phyloP scores from a whole-genome alignment of 2,888 invertebrate species.

The Pseudococcus jackbeardsleyi region DNA sequence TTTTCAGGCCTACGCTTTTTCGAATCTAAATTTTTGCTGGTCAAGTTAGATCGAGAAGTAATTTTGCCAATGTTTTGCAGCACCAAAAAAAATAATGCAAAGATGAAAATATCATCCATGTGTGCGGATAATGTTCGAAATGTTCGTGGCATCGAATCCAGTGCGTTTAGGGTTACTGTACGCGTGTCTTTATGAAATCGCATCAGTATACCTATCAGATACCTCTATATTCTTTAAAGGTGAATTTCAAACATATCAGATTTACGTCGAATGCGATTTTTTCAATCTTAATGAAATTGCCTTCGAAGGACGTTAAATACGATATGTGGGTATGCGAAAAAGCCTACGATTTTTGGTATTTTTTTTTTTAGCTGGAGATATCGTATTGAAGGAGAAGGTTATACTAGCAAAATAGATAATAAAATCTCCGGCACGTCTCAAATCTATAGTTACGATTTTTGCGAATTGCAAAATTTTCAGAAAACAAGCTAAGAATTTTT shows the following conservation, averaged over 20 bases:
- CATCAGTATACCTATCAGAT: neutral
- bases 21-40: neutral
- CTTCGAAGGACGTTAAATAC: neutral
- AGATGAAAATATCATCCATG: neutral
- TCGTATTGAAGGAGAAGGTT: too few relatives aligned
- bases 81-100: neutral
- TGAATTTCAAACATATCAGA: neutral
- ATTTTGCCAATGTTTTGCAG: neutral
- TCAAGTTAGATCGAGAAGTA: constrained; percentile 9
- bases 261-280: constrained; percentile 7
- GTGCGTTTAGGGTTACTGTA: too few relatives aligned
- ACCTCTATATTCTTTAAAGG: neutral
- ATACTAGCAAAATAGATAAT: too few relatives aligned
- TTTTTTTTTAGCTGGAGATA: too few relatives aligned
- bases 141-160: neutral
- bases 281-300: constrained; percentile 11
- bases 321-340: neutral
- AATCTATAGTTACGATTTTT: too few relatives aligned
- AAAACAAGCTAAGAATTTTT: too few relatives aligned
- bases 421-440: too few relatives aligned
- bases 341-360: neutral
- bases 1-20: neutral
- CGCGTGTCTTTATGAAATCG: constrained; percentile 33
- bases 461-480: too few relatives aligned
- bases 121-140: neutral